Conservation (phyloP, 2,888 invertebrate genomes). For the Tetrapedia diversipes region DNA sequence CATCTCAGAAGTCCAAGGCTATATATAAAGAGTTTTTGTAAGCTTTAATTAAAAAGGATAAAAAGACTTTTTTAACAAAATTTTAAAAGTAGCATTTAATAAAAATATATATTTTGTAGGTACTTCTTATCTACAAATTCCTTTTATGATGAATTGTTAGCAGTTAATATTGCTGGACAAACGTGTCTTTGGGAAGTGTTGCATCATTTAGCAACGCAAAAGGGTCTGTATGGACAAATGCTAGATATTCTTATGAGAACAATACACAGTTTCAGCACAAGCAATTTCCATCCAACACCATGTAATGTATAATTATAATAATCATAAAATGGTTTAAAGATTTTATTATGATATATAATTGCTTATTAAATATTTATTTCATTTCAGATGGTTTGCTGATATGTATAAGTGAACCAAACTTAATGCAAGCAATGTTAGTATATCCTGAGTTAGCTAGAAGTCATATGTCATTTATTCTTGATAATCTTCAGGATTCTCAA, state of each 20-base stretch:
- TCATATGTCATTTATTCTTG: slow-evolving; percentile 84
- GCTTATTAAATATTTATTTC: slow-evolving; percentile 65
- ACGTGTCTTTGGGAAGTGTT: slow-evolving; percentile 86
- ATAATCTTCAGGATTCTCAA: slow-evolving; percentile 84
- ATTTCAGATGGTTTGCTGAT: slow-evolving; percentile 84
- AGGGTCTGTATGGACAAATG: slow-evolving; percentile 85
- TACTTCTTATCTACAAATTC: slow-evolving; percentile 86
- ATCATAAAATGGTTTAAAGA: background rate
- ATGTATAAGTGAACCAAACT: slow-evolving; percentile 81
- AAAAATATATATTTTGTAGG: slow-evolving; percentile 73
- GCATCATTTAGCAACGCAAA: slow-evolving; percentile 83
- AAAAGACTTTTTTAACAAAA: background rate
- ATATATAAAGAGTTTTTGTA: slow-evolving; percentile 84
- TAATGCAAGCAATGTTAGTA: slow-evolving; percentile 83
- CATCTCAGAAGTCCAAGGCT: slow-evolving; percentile 80
- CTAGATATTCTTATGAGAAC: slow-evolving; percentile 85
- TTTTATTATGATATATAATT: background rate
- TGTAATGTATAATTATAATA: slow-evolving; percentile 51
- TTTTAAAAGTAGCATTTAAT: background rate
- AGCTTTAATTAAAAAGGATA: slow-evolving; percentile 67
- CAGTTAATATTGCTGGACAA: slow-evolving; percentile 86
- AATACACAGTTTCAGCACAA: slow-evolving; percentile 68
- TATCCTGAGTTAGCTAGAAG: slow-evolving; percentile 82
- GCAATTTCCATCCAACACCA: slow-evolving; percentile 68
- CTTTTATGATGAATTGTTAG: slow-evolving; percentile 87